These are phyloP conservation scores for Stichodactyla helianthus DNA, from an alignment of 64 coral and sea anemone species.

Conservation along the genomic window DNA sequence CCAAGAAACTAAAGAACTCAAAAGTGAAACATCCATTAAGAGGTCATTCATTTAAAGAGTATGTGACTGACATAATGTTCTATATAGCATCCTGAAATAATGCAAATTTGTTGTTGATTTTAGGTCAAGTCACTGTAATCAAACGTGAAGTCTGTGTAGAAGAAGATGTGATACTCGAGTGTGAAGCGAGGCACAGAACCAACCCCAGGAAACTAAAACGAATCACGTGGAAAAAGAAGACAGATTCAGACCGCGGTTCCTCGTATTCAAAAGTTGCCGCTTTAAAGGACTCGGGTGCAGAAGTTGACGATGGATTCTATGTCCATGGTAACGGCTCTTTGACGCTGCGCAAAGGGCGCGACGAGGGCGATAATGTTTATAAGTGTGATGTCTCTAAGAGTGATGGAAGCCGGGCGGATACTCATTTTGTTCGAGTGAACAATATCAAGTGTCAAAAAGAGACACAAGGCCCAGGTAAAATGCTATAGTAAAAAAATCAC, in stretches of 20 bases:
- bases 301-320: not conserved
- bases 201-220: not conserved
- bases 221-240: not conserved
- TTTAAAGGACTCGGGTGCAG: not conserved
- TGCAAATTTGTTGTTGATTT: not conserved
- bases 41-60: too few relatives aligned
- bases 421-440: not conserved
- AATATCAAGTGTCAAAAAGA: not conserved
- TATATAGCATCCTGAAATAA: too few relatives aligned
- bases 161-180: constrained; percentile 7
- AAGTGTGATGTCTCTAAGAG: constrained; percentile 6
- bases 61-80: too few relatives aligned
- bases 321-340: not conserved
- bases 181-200: not conserved
- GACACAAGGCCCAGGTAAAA: not conserved
- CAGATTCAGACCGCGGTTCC: not conserved
- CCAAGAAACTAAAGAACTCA: too few relatives aligned
- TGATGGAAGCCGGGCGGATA: not conserved
- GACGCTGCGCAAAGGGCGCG: not conserved
- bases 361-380: not conserved
- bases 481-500: not conserved
- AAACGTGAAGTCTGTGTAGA: constrained; percentile 12
- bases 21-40: too few relatives aligned
- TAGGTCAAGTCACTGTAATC: not conserved
- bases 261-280: not conserved